Conservation (phyloP, 2,888 invertebrate genomes). For the Tenthredo distinguenda region DNA sequence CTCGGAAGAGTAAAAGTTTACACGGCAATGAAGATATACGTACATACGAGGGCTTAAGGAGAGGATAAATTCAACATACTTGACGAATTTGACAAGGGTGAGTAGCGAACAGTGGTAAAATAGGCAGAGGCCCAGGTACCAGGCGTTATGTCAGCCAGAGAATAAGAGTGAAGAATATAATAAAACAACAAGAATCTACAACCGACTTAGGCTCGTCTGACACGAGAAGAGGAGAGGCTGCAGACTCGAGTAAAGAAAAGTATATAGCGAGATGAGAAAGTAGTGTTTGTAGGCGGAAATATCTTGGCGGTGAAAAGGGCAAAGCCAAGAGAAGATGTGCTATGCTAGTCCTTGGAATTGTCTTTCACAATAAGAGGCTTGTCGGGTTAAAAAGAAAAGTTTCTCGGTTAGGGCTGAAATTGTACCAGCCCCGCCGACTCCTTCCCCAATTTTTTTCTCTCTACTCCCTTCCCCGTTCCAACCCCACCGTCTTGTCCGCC, state of each 20-base stretch:
- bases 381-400: constrained; percentile 73
- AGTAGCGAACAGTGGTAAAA: constrained; percentile 24
- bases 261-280: constrained; percentile 52
- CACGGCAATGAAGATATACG: constrained; percentile 1
- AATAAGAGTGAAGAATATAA: constrained; percentile 31
- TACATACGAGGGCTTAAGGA: neutral
- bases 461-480: neutral
- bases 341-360: constrained; percentile 68
- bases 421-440: constrained; percentile 63
- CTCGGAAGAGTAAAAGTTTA: neutral
- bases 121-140: neutral
- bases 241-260: constrained; percentile 1
- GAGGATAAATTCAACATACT: constrained; percentile 36
- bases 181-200: constrained; percentile 49
- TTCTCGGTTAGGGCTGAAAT: constrained; percentile 73
- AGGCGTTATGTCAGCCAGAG: neutral
- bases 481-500: neutral
- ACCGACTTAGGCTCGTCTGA: constrained; percentile 35
- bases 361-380: constrained; percentile 74
- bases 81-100: constrained; percentile 40
- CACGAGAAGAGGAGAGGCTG: neutral
- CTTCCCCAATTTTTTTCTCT: neutral
- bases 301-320: constrained; percentile 52
- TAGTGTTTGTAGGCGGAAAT: constrained; percentile 50
- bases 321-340: constrained; percentile 49